These are phyloP conservation scores for Gymnoscopelus microlampas DNA, from an alignment of 2,797 vertebrate species.

Conservation along the genomic window DNA sequence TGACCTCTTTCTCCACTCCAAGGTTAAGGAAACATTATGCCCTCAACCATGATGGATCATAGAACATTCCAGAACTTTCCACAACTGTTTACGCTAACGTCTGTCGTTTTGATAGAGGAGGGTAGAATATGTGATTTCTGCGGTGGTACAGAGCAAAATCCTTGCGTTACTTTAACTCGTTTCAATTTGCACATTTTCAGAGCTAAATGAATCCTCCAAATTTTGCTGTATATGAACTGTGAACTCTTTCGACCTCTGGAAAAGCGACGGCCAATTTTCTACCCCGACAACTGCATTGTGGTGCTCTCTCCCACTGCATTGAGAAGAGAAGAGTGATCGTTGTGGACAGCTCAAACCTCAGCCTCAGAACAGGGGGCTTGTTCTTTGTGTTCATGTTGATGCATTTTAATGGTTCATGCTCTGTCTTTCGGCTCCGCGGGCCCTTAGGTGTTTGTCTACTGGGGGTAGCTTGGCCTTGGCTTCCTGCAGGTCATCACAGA, in stretches of 20 bases:
- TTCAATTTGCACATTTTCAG: no score
- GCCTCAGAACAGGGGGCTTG: conserved; percentile 10
- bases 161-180: no score
- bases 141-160: conserved; percentile 1
- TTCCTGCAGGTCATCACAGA: conserved; percentile 36
- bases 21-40: conserved; percentile 62
- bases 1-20: conserved; percentile 51
- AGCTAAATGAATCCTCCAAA: no score
- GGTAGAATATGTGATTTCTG: conserved; percentile 58
- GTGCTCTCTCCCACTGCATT: conserved; percentile 33
- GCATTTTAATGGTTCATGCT: conserved; percentile 37
- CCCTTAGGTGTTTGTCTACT: conserved; percentile 20
- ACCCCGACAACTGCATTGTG: conserved; percentile 20
- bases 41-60: conserved; percentile 63
- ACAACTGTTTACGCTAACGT: conserved; percentile 62
- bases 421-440: conserved; percentile 21
- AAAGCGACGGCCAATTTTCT: conserved; percentile 9
- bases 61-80: conserved; percentile 64
- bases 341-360: conserved; percentile 11
- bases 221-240: conserved; percentile 4
- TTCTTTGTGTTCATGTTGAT: conserved; percentile 37
- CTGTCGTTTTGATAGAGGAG: conserved; percentile 49
- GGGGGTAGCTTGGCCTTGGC: conserved; percentile 31
- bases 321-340: conserved; percentile 32
- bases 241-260: conserved; percentile 39